Conservation (phyloP, 2,113 vertebrate species). For the Poeciliopsis turrubarensis region DNA sequence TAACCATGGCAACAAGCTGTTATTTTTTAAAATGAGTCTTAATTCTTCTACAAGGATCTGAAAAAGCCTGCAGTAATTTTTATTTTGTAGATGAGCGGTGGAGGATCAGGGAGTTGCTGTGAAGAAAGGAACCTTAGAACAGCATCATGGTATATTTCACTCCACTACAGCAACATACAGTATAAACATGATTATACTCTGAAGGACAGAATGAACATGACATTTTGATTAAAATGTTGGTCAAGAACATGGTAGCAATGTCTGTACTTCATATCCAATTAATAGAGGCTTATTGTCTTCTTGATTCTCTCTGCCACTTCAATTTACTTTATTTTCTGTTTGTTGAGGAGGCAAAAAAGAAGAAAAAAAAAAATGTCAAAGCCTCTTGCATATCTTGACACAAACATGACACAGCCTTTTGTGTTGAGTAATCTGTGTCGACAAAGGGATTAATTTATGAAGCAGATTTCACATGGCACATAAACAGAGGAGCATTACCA, state of each 20-base stretch:
- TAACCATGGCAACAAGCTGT: no score
- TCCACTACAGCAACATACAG: constrained; percentile 39
- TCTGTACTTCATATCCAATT: constrained; percentile 72
- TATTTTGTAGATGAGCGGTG: neutral
- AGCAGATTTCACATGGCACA: constrained; percentile 4
- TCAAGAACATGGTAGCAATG: constrained; percentile 58
- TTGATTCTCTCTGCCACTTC: constrained; percentile 60
- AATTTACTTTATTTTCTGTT: constrained; percentile 62
- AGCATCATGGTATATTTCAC: constrained; percentile 35
- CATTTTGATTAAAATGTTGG: constrained; percentile 73
- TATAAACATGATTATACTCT: constrained; percentile 66
- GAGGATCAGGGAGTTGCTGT: neutral
- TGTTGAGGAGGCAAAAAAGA: constrained; percentile 27
- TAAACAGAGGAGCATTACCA: constrained; percentile 6
- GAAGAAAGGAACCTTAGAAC: constrained; percentile 1
- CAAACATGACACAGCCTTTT: constrained; percentile 30
- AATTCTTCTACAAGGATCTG: constrained; percentile 3
- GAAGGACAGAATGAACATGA: constrained; percentile 63
- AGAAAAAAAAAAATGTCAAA: constrained; percentile 12
- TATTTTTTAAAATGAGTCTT: neutral
- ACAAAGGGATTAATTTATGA: constrained; percentile 35
- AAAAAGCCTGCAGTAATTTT: constrained; percentile 22
- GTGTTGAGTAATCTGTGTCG: constrained; percentile 37
- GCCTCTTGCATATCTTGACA: constrained; percentile 26
- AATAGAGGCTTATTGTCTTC: constrained; percentile 74